Conservation (phyloP, 2,797 vertebrate genomes). For the Lemur catta region DNA sequence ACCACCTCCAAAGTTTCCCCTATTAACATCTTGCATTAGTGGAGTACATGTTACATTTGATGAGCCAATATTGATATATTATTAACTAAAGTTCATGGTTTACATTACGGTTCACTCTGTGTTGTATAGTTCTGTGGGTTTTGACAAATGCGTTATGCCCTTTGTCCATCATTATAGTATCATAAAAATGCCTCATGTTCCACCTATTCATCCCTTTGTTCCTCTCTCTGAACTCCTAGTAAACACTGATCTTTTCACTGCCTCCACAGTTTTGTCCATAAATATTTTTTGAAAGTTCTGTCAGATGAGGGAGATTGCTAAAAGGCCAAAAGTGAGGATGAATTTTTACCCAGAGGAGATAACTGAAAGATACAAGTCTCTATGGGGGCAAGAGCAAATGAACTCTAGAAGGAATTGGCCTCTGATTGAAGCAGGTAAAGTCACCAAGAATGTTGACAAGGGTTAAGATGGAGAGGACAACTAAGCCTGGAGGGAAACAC, state of each 20-base stretch:
- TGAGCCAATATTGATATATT: neutral
- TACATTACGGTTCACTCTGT: neutral
- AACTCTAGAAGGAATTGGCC: neutral
- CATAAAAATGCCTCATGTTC: neutral
- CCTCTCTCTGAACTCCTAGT: neutral
- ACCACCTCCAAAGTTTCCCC: neutral
- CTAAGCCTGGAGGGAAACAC: neutral
- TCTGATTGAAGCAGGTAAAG: neutral
- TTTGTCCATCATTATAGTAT: neutral
- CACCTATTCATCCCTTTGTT: neutral
- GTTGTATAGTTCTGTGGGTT: neutral
- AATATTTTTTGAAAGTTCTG: neutral
- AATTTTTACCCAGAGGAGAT: neutral
- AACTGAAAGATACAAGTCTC: neutral
- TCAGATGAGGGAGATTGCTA: neutral
- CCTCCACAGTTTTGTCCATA: neutral
- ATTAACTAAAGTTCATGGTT: neutral
- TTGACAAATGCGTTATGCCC: neutral
- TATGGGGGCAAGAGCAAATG: neutral
- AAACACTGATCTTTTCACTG: slow-evolving; percentile 19
- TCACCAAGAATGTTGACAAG: neutral
- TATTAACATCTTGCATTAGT: neutral
- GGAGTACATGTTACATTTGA: neutral
- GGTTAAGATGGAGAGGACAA: neutral
- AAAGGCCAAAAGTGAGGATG: slow-evolving; percentile 9